Evolutionary conservation across 2,888 invertebrate species (phyloP).

Genomic region (Pristionchus arcanus): DNA sequence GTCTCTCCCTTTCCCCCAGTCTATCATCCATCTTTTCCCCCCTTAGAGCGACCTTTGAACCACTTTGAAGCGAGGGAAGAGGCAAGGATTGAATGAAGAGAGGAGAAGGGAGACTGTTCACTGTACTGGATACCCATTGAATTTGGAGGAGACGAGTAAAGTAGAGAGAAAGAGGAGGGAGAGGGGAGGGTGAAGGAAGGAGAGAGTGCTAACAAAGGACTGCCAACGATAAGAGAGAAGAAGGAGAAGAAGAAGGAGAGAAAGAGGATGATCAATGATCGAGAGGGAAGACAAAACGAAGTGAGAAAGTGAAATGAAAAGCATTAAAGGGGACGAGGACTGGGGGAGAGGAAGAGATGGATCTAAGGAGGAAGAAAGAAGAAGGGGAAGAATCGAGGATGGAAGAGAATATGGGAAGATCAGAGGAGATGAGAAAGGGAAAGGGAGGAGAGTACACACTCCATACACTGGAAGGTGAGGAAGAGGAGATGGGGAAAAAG

Average conservation of each 20-base stretch:
- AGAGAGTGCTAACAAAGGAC: constrained; percentile 50
- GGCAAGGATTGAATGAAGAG: constrained; percentile 8
- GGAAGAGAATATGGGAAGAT: neutral
- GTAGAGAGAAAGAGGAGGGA: neutral
- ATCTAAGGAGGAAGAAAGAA: constrained; percentile 7
- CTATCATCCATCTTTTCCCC: constrained; percentile 22
- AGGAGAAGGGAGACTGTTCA: neutral
- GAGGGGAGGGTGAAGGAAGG: constrained; percentile 3
- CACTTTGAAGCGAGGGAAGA: constrained; percentile 38
- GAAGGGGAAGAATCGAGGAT: constrained; percentile 1
- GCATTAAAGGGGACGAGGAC: constrained; percentile 31
- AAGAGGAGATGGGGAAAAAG: neutral
- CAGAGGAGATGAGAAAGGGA: constrained; percentile 36
- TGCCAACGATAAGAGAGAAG: constrained; percentile 34
- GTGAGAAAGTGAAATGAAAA: constrained; percentile 10
- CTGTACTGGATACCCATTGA: constrained; percentile 39
- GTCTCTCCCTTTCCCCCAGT: constrained; percentile 10
- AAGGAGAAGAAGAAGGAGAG: constrained; percentile 25
- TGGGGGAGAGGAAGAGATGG: neutral
- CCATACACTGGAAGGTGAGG: neutral
- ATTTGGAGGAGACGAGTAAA: constrained; percentile 28
- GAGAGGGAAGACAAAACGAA: constrained; percentile 13
- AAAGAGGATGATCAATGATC: constrained; percentile 19
- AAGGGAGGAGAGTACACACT: constrained; percentile 6
- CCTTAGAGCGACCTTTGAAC: constrained; percentile 53